Evolutionary conservation across 2,888 invertebrate genomes (phyloP).

Genomic region (Unio pictorum): DNA sequence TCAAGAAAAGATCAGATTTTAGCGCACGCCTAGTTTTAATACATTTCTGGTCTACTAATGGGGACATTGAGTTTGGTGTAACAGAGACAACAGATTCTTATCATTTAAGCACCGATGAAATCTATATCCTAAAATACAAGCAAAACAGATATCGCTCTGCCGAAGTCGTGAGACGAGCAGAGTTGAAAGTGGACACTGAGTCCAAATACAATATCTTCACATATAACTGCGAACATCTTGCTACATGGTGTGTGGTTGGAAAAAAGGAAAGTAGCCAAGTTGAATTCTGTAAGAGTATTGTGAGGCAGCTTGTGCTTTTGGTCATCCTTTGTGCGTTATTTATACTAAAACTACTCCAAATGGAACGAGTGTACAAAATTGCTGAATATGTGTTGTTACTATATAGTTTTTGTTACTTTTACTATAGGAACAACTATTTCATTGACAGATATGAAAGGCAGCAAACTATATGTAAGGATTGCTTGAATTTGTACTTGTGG

Average conservation of each 20-base stretch:
- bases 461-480: too few species aligned
- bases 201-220: constrained; percentile 1
- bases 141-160: background rate
- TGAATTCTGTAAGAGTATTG: background rate
- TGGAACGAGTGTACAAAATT: too few species aligned
- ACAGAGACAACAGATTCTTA: background rate
- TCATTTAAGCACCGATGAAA: constrained; percentile 3
- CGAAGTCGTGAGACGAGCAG: constrained; percentile 4
- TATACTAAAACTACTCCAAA: too few species aligned
- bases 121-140: background rate
- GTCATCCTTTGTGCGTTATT: too few species aligned
- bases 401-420: too few species aligned
- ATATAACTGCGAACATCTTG: constrained; percentile 9
- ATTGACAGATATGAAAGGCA: too few species aligned
- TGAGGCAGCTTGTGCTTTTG: too few species aligned
- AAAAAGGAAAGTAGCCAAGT: constrained; percentile 1
- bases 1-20: background rate
- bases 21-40: constrained; percentile 5
- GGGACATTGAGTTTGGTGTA: background rate
- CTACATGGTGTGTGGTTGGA: constrained; percentile 7
- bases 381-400: too few species aligned
- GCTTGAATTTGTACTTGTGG: too few species aligned
- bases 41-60: background rate
- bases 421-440: too few species aligned
- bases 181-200: background rate